These are phyloP conservation scores for Eolophus roseicapilla DNA, from an alignment of 2,113 vertebrate genomes.

Conservation along the genomic window DNA sequence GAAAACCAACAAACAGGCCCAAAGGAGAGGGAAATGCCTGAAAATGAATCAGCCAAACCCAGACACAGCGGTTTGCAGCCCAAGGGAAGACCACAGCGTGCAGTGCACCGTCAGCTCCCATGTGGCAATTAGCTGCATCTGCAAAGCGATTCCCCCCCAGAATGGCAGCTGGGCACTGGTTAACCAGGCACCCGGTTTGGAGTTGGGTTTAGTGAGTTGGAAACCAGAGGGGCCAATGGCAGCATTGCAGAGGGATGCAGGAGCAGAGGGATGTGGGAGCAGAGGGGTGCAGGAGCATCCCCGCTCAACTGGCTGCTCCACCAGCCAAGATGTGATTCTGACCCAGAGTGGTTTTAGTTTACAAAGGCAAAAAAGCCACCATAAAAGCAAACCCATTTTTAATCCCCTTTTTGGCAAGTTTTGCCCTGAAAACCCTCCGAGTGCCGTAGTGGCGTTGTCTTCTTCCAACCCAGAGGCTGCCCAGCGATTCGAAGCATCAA, in stretches of 20 bases:
- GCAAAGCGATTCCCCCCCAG: neutral
- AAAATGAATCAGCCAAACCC: neutral
- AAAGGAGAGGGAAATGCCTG: neutral
- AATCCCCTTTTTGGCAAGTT: neutral
- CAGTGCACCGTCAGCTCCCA: neutral
- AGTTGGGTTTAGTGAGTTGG: neutral
- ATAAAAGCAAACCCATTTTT: neutral
- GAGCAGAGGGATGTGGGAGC: neutral
- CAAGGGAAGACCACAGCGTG: rapidly evolving
- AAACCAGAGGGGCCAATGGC: neutral
- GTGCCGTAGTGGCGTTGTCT: neutral
- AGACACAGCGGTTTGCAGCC: neutral
- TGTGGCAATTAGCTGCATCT: neutral
- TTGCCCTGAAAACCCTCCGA: neutral
- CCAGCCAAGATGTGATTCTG: neutral
- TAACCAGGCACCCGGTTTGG: neutral
- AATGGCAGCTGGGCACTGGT: neutral
- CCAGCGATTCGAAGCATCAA: constrained; percentile 2
- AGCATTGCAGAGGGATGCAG: neutral
- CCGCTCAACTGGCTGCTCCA: neutral
- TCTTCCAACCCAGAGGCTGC: constrained; percentile 27
- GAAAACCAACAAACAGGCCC: neutral
- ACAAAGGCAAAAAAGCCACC: neutral
- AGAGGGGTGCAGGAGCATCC: neutral
- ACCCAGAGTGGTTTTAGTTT: neutral